A percentile compares a stretch with the other conserved stretches of the same genome.
phyloP scores from a whole-genome alignment of 2,797 vertebrate genomes.

The Mionectes olivaceus region DNA sequence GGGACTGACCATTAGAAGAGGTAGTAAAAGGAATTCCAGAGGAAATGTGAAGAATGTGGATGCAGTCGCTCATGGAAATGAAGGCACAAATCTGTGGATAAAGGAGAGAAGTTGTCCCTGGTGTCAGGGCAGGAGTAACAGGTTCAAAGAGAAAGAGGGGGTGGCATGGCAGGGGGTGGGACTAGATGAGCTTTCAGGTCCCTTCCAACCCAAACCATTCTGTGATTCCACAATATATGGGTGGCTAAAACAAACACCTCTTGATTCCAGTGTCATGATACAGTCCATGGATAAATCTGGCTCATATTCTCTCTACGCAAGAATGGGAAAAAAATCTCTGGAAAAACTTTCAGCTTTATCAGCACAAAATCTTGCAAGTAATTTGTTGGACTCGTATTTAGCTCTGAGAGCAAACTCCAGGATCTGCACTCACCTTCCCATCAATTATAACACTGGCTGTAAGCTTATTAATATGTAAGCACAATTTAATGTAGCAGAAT shows the following conservation, averaged over 20 bases:
- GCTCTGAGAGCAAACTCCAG: not conserved
- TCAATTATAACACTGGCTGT: not conserved
- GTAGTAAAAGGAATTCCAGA: not conserved
- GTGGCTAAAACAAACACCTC: not conserved
- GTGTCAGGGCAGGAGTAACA: not conserved
- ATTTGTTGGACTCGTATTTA: not conserved
- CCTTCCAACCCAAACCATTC: too few relatives aligned
- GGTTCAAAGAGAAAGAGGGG: not conserved
- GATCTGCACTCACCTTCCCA: not conserved
- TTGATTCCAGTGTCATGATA: not conserved
- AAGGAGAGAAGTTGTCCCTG: not conserved
- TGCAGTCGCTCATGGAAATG: not conserved
- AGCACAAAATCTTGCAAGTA: not conserved
- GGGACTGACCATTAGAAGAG: not conserved
- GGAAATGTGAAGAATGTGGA: not conserved
- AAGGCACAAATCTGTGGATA: not conserved
- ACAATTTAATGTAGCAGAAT: not conserved
- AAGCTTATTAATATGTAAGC: not conserved
- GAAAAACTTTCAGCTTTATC: not conserved
- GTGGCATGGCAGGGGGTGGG: not conserved
- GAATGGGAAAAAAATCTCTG: not conserved
- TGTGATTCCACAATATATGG: not conserved
- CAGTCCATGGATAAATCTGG: not conserved
- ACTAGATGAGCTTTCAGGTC: rapidly evolving
- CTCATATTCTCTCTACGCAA: not conserved